Evolutionary conservation across 2,888 invertebrate species (phyloP).

Genomic region (Tetragonula carbonaria): DNA sequence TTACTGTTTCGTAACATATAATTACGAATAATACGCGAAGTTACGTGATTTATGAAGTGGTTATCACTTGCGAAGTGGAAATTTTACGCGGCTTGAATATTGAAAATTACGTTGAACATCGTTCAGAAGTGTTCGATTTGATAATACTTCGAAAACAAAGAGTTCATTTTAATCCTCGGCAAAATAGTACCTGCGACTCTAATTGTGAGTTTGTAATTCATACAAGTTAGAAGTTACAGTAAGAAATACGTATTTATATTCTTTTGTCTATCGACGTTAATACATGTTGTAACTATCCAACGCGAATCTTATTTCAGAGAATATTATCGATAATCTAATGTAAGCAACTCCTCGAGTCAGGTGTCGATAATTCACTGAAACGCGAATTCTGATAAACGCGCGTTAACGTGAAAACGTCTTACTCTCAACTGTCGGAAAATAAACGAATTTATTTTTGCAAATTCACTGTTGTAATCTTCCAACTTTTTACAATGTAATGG

Average conservation of each 20-base stretch:
- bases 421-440: background rate
- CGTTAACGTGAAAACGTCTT: background rate
- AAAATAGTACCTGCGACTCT: background rate
- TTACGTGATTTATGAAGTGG: too few relatives aligned
- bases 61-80: too few relatives aligned
- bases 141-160: background rate
- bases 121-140: background rate
- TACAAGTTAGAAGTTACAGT: background rate
- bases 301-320: too few relatives aligned
- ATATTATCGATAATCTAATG: background rate
- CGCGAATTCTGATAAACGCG: background rate
- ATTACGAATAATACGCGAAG: too few relatives aligned
- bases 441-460: background rate
- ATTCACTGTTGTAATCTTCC: background rate
- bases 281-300: background rate
- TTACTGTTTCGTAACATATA: too few relatives aligned
- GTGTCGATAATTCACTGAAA: background rate
- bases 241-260: background rate
- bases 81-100: background rate
- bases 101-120: background rate
- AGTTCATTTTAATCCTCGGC: background rate
- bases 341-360: background rate
- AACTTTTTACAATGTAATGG: background rate
- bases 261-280: background rate
- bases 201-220: background rate